phyloP scores from a whole-genome alignment of 2,888 invertebrate genomes.

The Habroteleia sp. region DNA sequence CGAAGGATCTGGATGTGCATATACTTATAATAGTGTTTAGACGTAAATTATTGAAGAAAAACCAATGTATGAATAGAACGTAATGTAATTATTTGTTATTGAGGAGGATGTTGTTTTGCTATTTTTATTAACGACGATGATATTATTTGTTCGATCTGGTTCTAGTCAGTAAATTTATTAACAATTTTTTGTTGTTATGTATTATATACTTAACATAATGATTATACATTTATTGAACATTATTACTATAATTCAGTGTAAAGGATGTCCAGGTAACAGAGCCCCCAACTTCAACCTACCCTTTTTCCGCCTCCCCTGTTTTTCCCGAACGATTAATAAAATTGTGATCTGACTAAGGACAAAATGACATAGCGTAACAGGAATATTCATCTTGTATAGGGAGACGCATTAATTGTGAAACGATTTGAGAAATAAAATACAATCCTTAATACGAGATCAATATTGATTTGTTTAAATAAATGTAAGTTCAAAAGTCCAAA shows the following conservation, averaged over 20 bases:
- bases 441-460: conserved; percentile 81
- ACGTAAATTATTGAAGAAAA: conserved; percentile 66
- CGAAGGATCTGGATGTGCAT: no score
- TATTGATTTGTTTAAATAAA: conserved; percentile 82
- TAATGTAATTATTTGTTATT: conserved; percentile 76
- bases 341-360: conserved; percentile 60
- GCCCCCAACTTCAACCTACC: conserved; percentile 60
- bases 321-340: conserved; percentile 69
- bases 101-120: conserved; percentile 63
- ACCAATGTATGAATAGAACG: conserved; percentile 68
- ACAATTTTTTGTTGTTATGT: conserved; percentile 56
- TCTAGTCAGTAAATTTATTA: conserved; percentile 65
- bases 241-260: conserved; percentile 14
- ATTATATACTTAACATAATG: conserved; percentile 7
- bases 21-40: conserved; percentile 71
- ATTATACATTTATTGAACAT: conserved; percentile 23
- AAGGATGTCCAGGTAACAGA: conserved; percentile 43
- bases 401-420: conserved; percentile 79
- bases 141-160: conserved; percentile 55
- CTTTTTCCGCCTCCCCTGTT: conserved; percentile 67
- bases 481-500: conserved; percentile 80
- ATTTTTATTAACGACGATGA: conserved; percentile 54
- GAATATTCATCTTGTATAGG: conserved; percentile 77
- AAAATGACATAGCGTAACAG: conserved; percentile 73
- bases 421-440: conserved; percentile 75